Conservation (phyloP, 2,888 invertebrate species). For the Parapristionchus giblindavisi region DNA sequence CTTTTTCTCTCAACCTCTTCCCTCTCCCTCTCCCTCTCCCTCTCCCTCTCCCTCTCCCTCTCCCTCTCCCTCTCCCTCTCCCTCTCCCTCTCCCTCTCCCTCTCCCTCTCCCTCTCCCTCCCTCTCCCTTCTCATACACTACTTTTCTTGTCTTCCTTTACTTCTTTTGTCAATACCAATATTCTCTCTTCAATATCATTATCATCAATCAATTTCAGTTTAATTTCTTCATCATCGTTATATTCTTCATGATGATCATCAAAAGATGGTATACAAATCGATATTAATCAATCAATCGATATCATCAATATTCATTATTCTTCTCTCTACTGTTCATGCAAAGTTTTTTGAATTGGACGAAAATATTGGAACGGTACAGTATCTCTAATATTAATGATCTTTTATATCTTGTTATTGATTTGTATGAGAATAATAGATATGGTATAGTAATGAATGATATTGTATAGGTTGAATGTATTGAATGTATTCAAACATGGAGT, state of each 20-base stretch:
- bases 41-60: background rate
- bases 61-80: conserved; percentile 1
- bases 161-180: background rate
- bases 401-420: background rate
- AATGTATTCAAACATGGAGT: conserved; percentile 51
- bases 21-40: background rate
- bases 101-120: background rate
- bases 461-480: conserved; percentile 55
- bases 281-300: background rate
- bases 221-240: no score
- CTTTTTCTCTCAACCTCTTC: background rate
- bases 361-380: background rate
- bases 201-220: conserved; percentile 5
- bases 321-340: conserved; percentile 2
- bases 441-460: background rate
- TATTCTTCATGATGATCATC: conserved; percentile 16
- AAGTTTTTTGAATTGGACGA: conserved; percentile 28
- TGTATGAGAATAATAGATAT: background rate
- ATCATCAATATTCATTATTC: conserved; percentile 7
- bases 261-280: conserved; percentile 2
- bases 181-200: conserved; percentile 1
- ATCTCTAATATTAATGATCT: background rate
- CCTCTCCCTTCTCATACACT: background rate
- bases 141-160: background rate
- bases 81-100: background rate